These are phyloP conservation scores for Mormyrus iriodes DNA, from an alignment of 2,113 vertebrate genomes.

Conservation along the genomic window DNA sequence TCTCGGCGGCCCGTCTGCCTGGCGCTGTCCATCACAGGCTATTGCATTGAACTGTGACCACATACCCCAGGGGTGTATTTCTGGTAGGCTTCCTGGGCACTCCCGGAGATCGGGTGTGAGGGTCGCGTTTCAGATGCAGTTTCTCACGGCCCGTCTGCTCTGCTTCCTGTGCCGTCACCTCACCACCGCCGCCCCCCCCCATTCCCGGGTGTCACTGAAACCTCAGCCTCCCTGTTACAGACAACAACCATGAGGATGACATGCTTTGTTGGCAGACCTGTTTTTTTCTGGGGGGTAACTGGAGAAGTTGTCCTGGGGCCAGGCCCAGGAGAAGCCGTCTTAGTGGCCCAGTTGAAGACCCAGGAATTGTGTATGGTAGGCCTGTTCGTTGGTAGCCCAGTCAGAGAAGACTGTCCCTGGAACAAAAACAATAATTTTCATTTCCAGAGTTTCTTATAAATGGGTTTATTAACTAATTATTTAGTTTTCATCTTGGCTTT, in stretches of 20 bases:
- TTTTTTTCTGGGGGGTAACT: not conserved
- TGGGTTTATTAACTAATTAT: not conserved
- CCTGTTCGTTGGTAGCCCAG: not conserved
- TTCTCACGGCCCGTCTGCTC: not conserved
- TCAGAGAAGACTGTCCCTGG: not conserved
- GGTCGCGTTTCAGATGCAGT: conserved; percentile 30
- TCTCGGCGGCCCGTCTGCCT: not conserved
- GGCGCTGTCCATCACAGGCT: not conserved
- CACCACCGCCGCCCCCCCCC: not conserved
- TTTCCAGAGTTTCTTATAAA: not conserved
- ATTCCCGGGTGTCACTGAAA: not conserved
- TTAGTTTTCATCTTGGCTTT: not conserved
- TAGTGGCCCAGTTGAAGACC: not conserved
- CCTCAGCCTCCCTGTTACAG: not conserved
- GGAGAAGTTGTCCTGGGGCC: not conserved
- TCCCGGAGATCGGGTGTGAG: conserved; percentile 14
- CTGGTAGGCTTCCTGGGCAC: conserved; percentile 1
- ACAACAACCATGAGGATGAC: not conserved
- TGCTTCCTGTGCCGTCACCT: not conserved
- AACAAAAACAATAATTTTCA: not conserved
- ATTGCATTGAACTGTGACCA: not conserved
- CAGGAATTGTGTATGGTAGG: not conserved
- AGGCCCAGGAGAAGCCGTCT: not conserved
- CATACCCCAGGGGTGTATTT: conserved; percentile 32
- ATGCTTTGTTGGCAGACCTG: not conserved